Evolutionary conservation across 2,113 vertebrate species (phyloP), one percentile per base, ranked within the genome.

Genomic region (Phoxinus phoxinus): DNA sequence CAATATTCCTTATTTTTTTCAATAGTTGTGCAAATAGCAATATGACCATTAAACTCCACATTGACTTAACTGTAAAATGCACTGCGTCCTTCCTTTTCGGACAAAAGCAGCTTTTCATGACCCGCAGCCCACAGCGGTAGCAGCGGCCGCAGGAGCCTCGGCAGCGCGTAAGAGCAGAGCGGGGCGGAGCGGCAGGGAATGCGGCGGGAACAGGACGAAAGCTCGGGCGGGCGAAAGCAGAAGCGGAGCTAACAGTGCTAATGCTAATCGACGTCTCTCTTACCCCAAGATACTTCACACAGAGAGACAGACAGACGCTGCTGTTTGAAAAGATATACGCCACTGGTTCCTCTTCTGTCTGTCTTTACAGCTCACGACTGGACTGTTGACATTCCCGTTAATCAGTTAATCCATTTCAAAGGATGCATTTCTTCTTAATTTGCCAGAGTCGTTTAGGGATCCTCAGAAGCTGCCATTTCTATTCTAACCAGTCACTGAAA

Each of bases 51-150:
- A 27, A 67, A 84, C 25, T 41, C 46, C 21, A 46, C 37, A 13
- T 37, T 27, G 71, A 95, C 94, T 95, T 95, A 95, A 92, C 91
- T 93, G 92, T 94, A 93, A 90, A 15, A 83, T 91, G 91, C 88
- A 89, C 88, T 83, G 89, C 91, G 88, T 92, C 90, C 83, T 88
- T 93, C 92, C 91, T 91, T 91, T 92, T 91, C 86, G 94, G 90
- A 91, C 92, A 95, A 93, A 95, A 92, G 91, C 92, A 94, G 91
- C 90, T 94, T 93, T 93, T 93, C 90, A 92, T 94, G 89, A 93
- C 94, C 67, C 93, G 81, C 90, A 90, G 44, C n/a, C 7, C 41
- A 77, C 48, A 79, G 90, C 19, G 84, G 84, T 87, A 59, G 74
- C 12, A 27, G 35, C 17, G 79, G 61, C n/a, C 37, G 67, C 32